Conservation (phyloP, 35 echinoderm and acorn worm genomes). For the Apostichopus californicus region DNA sequence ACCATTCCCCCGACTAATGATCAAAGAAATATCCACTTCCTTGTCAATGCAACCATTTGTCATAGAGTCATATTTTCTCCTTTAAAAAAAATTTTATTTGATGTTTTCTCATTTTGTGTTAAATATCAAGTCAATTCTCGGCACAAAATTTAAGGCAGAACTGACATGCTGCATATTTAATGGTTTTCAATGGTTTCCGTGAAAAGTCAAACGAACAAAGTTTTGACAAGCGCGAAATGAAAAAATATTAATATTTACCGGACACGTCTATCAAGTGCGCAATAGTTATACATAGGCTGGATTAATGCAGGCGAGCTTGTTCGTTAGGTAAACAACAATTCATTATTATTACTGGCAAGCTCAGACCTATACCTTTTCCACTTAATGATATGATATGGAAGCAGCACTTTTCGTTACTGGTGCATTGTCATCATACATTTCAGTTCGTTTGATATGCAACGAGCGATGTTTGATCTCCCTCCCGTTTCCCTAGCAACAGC, state of each 20-base stretch:
- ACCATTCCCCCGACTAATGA: too few species aligned
- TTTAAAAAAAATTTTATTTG: neutral
- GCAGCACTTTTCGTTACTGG: too few species aligned
- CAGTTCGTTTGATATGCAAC: too few species aligned
- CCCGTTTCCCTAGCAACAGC: too few species aligned
- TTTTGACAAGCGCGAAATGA: neutral
- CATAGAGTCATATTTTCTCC: neutral
- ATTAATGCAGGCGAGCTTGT: neutral
- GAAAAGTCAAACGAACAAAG: neutral
- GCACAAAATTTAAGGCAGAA: neutral
- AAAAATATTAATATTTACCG: neutral
- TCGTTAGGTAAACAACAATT: neutral
- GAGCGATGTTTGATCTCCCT: too few species aligned
- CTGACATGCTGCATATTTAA: neutral
- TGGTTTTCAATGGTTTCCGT: neutral
- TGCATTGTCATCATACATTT: too few species aligned
- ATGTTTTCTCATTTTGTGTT: neutral
- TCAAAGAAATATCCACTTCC: too few species aligned
- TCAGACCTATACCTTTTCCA: too few species aligned
- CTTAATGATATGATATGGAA: too few species aligned
- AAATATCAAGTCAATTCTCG: neutral
- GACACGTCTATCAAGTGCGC: neutral
- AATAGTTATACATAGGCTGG: neutral
- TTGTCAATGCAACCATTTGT: too few species aligned
- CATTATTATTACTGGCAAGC: neutral